Conservation (phyloP, 2,113 vertebrate genomes). For the Morone saxatilis region DNA sequence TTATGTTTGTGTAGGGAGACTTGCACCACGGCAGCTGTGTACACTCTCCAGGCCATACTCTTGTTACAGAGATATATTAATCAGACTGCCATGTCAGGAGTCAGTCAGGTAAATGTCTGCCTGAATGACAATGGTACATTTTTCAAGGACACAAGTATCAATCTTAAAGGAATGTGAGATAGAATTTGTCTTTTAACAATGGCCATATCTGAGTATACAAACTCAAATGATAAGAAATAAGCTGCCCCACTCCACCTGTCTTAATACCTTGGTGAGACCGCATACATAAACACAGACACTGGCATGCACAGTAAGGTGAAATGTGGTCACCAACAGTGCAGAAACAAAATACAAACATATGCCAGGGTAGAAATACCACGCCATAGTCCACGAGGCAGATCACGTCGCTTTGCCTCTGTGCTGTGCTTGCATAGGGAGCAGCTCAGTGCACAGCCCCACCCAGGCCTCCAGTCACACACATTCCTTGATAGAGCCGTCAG, state of each 20-base stretch:
- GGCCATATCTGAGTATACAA: slow-evolving; percentile 7
- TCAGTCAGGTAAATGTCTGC: slow-evolving; percentile 8
- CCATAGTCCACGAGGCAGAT: slow-evolving; percentile 43
- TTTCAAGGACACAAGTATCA: not conserved
- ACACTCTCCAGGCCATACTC: slow-evolving; percentile 70
- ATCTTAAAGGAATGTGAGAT: not conserved
- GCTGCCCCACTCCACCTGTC: not conserved
- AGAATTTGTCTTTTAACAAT: slow-evolving; percentile 5
- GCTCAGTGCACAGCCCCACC: slow-evolving; percentile 79
- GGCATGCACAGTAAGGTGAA: slow-evolving; percentile 25
- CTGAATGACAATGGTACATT: not conserved
- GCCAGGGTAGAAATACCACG: slow-evolving; percentile 27
- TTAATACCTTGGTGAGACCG: slow-evolving; percentile 5
- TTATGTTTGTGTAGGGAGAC: slow-evolving; percentile 76
- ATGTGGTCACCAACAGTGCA: slow-evolving; percentile 13
- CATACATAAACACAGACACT: slow-evolving; percentile 13
- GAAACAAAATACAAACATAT: slow-evolving; percentile 46
- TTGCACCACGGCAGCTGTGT: slow-evolving; percentile 80
- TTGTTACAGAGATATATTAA: slow-evolving; percentile 46
- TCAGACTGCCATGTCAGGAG: slow-evolving; percentile 31
- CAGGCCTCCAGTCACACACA: slow-evolving; percentile 85
- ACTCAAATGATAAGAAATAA: slow-evolving; percentile 26
- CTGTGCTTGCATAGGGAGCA: slow-evolving; percentile 62
- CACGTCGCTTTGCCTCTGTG: slow-evolving; percentile 32
- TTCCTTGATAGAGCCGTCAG: slow-evolving; percentile 85